These are phyloP conservation scores for Neomonachus schauinslandi DNA, from an alignment of 2,113 vertebrate species.

Conservation along the genomic window DNA sequence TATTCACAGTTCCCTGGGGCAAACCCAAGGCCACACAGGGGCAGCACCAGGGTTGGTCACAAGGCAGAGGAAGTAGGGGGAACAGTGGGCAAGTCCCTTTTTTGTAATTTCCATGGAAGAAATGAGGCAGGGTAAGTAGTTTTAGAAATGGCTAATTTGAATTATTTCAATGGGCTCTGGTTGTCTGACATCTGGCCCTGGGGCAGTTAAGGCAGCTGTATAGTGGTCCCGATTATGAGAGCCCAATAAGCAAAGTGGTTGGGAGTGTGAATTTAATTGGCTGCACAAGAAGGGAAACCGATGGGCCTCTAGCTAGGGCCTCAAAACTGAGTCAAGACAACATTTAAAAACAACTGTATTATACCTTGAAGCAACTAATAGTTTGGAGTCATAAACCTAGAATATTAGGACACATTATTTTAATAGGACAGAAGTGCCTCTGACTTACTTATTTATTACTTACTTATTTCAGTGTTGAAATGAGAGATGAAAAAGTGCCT, in stretches of 20 bases:
- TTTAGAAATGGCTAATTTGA: background rate
- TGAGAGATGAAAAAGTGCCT: slow-evolving; percentile 34
- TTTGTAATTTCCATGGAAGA: background rate
- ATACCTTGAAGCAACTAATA: background rate
- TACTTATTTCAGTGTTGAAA: slow-evolving; percentile 65
- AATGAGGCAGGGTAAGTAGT: background rate
- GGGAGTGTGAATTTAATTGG: background rate
- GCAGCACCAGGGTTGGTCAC: background rate
- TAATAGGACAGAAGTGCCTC: slow-evolving; percentile 41
- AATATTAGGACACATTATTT: background rate
- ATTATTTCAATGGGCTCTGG: background rate
- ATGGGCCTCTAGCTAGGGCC: background rate
- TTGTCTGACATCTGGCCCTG: background rate
- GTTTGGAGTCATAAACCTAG: background rate
- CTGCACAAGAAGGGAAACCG: background rate
- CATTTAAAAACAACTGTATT: background rate
- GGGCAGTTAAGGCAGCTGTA: background rate
- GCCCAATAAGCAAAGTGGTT: too few relatives aligned
- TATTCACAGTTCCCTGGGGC: background rate
- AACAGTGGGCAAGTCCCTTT: background rate
- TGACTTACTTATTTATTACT: slow-evolving; percentile 45
- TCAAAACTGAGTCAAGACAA: background rate
- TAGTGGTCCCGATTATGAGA: background rate
- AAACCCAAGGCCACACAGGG: background rate
- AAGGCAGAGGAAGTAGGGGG: background rate